Base-by-base conservation (phyloP, 2,113 vertebrate genomes). In the Erythrocebus patas region DNA sequence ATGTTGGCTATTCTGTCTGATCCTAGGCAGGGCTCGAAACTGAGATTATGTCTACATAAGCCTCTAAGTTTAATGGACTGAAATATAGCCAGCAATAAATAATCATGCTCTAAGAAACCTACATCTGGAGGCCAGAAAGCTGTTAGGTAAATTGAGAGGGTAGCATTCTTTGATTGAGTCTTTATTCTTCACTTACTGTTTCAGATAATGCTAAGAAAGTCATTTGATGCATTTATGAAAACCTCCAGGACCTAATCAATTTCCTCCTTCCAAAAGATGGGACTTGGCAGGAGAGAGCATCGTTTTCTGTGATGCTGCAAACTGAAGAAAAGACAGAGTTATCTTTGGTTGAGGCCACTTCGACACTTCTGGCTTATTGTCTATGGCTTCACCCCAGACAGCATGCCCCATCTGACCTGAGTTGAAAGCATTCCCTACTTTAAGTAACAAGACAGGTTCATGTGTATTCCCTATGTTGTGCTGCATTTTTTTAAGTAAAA, bases 191-290 rank as follows among this genome's bases (percentile, higher is more conserved):
- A 61, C 27, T 81, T 90, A 64, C 64, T 93, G 52, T 59, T 59
- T 90, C n/a, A 23, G 73, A 57, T 48, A 18, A 73, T 64, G 48
- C 66, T 86, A 61, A 93, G 86, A 95, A 97, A 97, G 73, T 82
- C 84, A 93, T 64, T 57, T 38, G 55, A 57, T 92, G 43, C 94
- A 72, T 92, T 98, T 91, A 90, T 55, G 64, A 79, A 91, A 96
- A 88, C 68, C n/a, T 95, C 55, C 12, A 91, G 52, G 86, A 91
- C 25, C 82, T 87, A 93, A 72, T 82, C 94, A 89, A 43, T 94
- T 89, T 93, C 59, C 45, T 88, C 16, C 57, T 93, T 91, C 76
- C 25, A 27, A 93, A 93, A 64, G 48, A 80, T 86, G 64, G 40
- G 48, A 38, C 73, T 89, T 93, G 87, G 83, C 59, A 66, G 66